Percentiles rank a stretch among this genome's conserved stretches.
Evolutionary conservation across 1,140 invertebrate genomes (phyloP).

Genomic region (Bradysia coprophila): DNA sequence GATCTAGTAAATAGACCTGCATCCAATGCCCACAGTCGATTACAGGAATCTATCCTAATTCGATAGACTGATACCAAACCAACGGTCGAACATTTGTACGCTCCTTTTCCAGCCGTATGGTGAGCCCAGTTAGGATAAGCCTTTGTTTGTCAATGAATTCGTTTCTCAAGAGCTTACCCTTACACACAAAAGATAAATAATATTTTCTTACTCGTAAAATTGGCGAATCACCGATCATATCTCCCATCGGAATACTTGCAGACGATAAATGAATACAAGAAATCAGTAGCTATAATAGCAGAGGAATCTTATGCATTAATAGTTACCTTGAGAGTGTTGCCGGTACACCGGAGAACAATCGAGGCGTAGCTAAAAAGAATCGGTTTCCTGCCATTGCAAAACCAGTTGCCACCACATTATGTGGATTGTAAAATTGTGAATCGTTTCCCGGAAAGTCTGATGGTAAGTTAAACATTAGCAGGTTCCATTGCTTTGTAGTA

Average conservation of each 20-base stretch:
- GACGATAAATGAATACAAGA: too few species aligned
- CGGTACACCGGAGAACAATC: slow-evolving; percentile 48
- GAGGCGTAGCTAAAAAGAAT: slow-evolving; percentile 51
- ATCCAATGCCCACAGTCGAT: slow-evolving; percentile 55
- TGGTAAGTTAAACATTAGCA: slow-evolving; percentile 46
- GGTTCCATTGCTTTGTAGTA: slow-evolving; percentile 58
- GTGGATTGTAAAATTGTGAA: slow-evolving; percentile 35
- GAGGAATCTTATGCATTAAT: too few species aligned
- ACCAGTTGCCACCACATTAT: slow-evolving; percentile 55
- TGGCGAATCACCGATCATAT: slow-evolving; percentile 41
- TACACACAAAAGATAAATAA: slow-evolving; percentile 1
- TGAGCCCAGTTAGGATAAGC: slow-evolving; percentile 66
- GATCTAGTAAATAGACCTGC: slow-evolving; percentile 5
- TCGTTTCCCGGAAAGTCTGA: slow-evolving; percentile 29
- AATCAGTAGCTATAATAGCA: too few species aligned
- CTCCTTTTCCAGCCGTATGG: slow-evolving; percentile 43
- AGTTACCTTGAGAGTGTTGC: too few species aligned
- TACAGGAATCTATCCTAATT: slow-evolving; percentile 47
- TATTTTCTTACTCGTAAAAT: slow-evolving; percentile 29
- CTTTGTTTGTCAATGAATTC: too few species aligned
- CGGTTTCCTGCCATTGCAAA: slow-evolving; percentile 45
- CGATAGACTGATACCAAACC: slow-evolving; percentile 61
- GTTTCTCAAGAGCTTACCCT: too few species aligned
- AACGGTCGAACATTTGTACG: slow-evolving; percentile 49
- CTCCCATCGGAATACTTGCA: slow-evolving; percentile 38